phyloP scores from a whole-genome alignment of 2,888 invertebrate species.

The Gibbula magus region DNA sequence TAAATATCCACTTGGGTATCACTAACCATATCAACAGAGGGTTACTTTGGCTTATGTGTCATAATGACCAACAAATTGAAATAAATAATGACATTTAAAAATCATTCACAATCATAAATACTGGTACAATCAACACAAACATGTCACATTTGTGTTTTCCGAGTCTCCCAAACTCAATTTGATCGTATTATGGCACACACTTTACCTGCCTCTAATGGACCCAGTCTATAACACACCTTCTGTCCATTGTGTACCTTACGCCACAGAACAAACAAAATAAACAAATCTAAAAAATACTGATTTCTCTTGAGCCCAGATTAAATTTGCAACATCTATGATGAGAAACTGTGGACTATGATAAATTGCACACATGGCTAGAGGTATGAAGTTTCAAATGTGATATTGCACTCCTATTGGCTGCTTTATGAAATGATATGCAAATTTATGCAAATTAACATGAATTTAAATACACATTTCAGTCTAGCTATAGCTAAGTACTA shows the following conservation, averaged over 20 bases:
- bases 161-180: neutral
- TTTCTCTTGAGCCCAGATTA: slow-evolving; percentile 11
- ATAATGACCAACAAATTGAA: neutral
- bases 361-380: slow-evolving; percentile 14
- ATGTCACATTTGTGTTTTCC: neutral
- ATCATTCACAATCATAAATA: slow-evolving; percentile 1
- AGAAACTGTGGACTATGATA: neutral
- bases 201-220: neutral
- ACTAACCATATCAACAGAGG: slow-evolving; percentile 1
- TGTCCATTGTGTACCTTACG: too few relatives aligned
- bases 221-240: neutral
- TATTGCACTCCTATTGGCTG: neutral
- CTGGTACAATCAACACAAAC: neutral
- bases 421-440: slow-evolving; percentile 14
- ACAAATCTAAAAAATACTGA: slow-evolving; percentile 10
- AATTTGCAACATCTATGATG: neutral
- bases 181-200: neutral
- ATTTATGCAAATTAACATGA: neutral
- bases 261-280: neutral
- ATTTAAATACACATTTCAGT: neutral
- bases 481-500: neutral
- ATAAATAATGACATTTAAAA: slow-evolving; percentile 2
- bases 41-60: neutral
- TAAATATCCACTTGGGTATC: neutral
- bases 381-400: slow-evolving; percentile 5